A percentile compares a stretch with the other conserved stretches of the same genome.
These are phyloP conservation scores for Petrolisthes manimaculis DNA, from an alignment of 2,888 invertebrate genomes.

Conservation along the genomic window DNA sequence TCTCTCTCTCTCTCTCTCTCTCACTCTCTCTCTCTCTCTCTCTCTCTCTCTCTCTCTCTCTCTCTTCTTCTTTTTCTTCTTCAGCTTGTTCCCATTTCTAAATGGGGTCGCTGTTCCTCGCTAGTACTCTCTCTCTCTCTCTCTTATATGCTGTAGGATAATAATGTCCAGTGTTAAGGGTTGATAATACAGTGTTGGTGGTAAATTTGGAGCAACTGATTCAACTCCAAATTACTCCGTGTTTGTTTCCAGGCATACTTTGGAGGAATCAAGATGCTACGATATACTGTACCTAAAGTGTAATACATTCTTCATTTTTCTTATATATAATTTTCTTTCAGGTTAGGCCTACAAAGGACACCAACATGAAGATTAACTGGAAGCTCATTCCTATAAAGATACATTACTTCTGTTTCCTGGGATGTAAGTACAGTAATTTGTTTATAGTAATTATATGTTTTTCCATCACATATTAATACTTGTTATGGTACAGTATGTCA, in stretches of 20 bases:
- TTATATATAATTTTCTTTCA: background rate
- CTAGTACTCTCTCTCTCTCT: background rate
- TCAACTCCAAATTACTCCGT: background rate
- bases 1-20: slow-evolving; percentile 31
- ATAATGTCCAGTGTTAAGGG: background rate
- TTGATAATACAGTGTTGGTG: background rate
- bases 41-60: background rate
- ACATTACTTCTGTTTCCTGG: slow-evolving; percentile 61
- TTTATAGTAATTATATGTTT: background rate
- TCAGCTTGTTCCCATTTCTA: too few relatives aligned
- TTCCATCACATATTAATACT: background rate
- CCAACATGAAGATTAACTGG: slow-evolving; percentile 40
- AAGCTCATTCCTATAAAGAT: slow-evolving; percentile 42
- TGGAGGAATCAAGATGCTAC: too few relatives aligned
- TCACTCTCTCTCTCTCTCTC: slow-evolving; percentile 7
- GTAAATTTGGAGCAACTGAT: background rate
- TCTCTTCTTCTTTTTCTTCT: background rate
- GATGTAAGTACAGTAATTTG: slow-evolving; percentile 48
- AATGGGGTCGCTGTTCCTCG: background rate
- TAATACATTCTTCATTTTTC: background rate
- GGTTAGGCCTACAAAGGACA: background rate
- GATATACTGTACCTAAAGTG: too few relatives aligned
- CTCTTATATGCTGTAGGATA: background rate
- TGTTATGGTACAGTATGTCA: background rate
- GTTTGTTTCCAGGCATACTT: too few relatives aligned